These are phyloP conservation scores for Poecilus cupreus DNA, from an alignment of 2,888 invertebrate species.

Conservation along the genomic window DNA sequence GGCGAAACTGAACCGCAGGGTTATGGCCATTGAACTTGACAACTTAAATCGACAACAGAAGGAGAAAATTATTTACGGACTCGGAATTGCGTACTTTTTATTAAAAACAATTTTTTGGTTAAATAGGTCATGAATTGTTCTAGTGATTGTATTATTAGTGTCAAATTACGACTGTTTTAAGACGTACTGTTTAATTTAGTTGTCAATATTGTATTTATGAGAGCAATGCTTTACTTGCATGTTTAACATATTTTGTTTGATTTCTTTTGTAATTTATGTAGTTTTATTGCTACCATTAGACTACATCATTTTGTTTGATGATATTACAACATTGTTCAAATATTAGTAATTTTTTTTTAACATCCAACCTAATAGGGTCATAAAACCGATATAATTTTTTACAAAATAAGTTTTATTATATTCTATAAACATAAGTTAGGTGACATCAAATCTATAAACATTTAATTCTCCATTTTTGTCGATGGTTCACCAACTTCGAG, in stretches of 20 bases:
- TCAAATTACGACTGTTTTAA: conserved; percentile 54
- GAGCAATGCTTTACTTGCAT: conserved; percentile 50
- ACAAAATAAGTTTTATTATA: no score
- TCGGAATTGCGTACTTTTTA: conserved; percentile 90
- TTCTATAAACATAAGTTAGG: no score
- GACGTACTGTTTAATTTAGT: conserved; percentile 47
- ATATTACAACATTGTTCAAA: conserved; percentile 15
- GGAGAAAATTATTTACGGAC: conserved; percentile 89
- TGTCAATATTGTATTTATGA: conserved; percentile 52
- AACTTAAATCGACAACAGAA: conserved; percentile 88
- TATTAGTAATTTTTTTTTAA: no score
- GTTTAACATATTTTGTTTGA: conserved; percentile 15
- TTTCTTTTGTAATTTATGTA: conserved; percentile 29
- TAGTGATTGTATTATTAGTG: conserved; percentile 40
- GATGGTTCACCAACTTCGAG: conserved; percentile 66
- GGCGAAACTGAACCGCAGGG: conserved; percentile 89
- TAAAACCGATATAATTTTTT: no score
- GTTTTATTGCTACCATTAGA: conserved; percentile 23
- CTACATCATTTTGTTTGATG: conserved; percentile 4
- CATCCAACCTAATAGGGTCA: no score
- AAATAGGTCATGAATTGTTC: conserved; percentile 71
- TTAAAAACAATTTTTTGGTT: conserved; percentile 91
- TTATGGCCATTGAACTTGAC: conserved; percentile 91
- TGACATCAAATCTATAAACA: not conserved
- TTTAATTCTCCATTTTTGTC: conserved; percentile 62